Percentiles rank a stretch among this genome's conserved stretches.
Conservation (phyloP, 2,888 invertebrate species). For the Epistrophe eligans region DNA sequence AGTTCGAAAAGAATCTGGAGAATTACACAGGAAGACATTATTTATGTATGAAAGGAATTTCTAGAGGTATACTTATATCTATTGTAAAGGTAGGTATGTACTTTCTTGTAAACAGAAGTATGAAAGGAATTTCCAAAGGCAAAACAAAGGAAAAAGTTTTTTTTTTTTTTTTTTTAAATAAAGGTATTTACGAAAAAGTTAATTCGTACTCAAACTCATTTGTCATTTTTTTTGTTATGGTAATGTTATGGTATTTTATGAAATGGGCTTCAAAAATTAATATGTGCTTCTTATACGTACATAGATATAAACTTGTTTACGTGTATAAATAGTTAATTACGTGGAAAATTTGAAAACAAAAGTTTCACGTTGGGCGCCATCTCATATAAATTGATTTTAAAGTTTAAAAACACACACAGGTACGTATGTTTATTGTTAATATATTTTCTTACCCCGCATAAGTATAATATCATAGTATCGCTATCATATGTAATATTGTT, state of each 20-base stretch:
- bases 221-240: neutral
- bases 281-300: too few species aligned
- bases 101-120: neutral
- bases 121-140: neutral
- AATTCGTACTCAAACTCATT: neutral
- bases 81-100: neutral
- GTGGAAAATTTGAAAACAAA: neutral
- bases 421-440: too few species aligned
- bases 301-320: neutral
- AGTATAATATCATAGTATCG: too few species aligned
- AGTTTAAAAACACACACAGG: neutral
- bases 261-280: neutral
- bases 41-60: conserved; percentile 21
- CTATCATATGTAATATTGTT: too few species aligned
- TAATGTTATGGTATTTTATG: neutral
- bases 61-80: neutral
- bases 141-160: conserved; percentile 4
- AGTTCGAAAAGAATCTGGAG: conserved; percentile 15
- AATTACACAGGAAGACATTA: conserved; percentile 7
- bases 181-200: conserved; percentile 4
- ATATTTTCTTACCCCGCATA: too few species aligned
- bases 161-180: neutral
- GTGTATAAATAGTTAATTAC: too few species aligned
- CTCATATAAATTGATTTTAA: neutral
- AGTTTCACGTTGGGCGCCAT: conserved; percentile 6